Evolutionary conservation across 2,797 vertebrate genomes (phyloP), one percentile per base, ranked within the genome.

Genomic region (Salmo trutta): DNA sequence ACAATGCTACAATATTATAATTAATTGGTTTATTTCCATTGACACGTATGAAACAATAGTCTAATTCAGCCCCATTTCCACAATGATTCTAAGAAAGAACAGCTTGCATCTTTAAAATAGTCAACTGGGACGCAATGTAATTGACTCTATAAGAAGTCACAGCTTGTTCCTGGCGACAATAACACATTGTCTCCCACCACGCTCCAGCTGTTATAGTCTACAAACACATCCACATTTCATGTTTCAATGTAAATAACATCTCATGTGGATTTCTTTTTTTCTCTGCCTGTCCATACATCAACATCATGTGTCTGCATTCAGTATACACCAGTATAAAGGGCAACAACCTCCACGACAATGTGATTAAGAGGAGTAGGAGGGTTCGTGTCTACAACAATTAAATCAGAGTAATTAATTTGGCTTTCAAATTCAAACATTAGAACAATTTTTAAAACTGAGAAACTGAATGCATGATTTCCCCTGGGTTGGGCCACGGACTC

Each of bases 381-480:
- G 65, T 27, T 56, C 2, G 53, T 83, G 81, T 80, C 71, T 21
- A 29, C 67, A 21, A 64, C 21, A 56, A 75, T 79, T 75, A 78
- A 83, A 84, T 81, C 74, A 81, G 79, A 81, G 76, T 75, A 75
- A 80, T 87, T 80, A 41, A 74, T 82, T 77, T 84, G 78, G 21
- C 72, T 77, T 79, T 82, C 79, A 81, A 82, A 84, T 81, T 79
- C 66, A 74, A 65, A 82, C 77, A 84, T 87, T 84, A 79, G 79
- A 78, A 79, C 66, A 75, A 79, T 52, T 79, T 83, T 79, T 64
- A 77, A 78, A 79, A 72, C 47, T 79, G 71, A 64, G 59, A 64
- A 82, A 82, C 83, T 77, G 75, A 71, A 81, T 69, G 77, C 65
- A 67, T 90, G 82, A 90, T 86, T 90, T 90, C 83, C 75, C 87